Conservation (phyloP, 2,888 invertebrate species). For the Noctuana brunneofusca region DNA sequence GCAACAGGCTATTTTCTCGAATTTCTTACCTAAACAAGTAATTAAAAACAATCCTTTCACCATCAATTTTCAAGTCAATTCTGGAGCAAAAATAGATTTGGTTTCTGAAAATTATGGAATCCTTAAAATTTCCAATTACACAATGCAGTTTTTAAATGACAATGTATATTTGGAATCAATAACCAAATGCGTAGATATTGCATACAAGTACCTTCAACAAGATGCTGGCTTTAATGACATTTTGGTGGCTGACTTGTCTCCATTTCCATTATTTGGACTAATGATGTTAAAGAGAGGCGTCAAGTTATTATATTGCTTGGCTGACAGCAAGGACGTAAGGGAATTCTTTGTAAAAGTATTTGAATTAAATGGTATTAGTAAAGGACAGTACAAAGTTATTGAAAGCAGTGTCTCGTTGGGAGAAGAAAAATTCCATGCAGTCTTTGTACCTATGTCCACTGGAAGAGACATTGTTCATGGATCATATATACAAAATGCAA, state of each 20-base stretch:
- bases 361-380: conserved; percentile 63
- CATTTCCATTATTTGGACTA: conserved; percentile 85
- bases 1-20: conserved; percentile 90
- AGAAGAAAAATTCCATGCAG: conserved; percentile 73
- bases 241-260: conserved; percentile 81
- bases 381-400: conserved; percentile 10
- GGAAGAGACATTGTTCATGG: conserved; percentile 59
- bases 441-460: conserved; percentile 45
- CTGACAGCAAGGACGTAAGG: conserved; percentile 61
- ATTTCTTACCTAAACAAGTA: conserved; percentile 65
- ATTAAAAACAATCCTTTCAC: conserved; percentile 55
- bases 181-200: conserved; percentile 59
- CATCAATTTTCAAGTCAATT: conserved; percentile 58
- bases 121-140: conserved; percentile 56
- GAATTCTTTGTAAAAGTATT: conserved; percentile 71
- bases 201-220: conserved; percentile 54
- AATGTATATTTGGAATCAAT: conserved; percentile 68
- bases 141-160: conserved; percentile 78
- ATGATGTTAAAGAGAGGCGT: conserved; percentile 78
- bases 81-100: conserved; percentile 65
- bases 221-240: conserved; percentile 39
- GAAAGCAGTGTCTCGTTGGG: conserved; percentile 45
- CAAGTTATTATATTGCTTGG: conserved; percentile 70
- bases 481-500: conserved; percentile 52
- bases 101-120: conserved; percentile 49